A percentile compares a stretch with the other conserved stretches of the same genome.
Evolutionary conservation across 2,888 invertebrate genomes (phyloP).

Genomic region (Kuschelorhynchus macadamiae): DNA sequence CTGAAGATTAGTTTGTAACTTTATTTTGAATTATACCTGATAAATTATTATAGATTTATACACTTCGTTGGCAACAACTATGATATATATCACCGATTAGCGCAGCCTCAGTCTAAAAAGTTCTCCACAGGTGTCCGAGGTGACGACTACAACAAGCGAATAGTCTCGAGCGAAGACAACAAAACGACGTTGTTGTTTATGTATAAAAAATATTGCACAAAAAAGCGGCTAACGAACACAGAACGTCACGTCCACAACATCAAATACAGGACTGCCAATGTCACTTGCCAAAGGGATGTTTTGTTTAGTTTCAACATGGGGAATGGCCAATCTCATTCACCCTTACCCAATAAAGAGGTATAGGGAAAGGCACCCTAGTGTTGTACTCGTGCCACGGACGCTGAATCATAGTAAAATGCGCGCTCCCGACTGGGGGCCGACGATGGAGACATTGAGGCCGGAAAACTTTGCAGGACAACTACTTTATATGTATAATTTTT

Average conservation of each 20-base stretch:
- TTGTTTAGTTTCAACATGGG: conserved; percentile 66
- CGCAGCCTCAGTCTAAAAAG: not conserved
- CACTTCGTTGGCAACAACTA: no score
- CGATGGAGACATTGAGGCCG: conserved; percentile 22
- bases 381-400: conserved; percentile 53
- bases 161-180: conserved; percentile 17
- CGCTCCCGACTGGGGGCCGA: conserved; percentile 25
- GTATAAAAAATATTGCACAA: conserved; percentile 55
- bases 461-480: conserved; percentile 4
- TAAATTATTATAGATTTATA: no score
- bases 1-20: no score
- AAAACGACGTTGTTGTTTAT: conserved; percentile 6
- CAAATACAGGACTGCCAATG: conserved; percentile 68
- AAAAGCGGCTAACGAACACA: conserved; percentile 66
- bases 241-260: conserved; percentile 68
- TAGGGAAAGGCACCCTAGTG: conserved; percentile 60
- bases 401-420: conserved; percentile 65
- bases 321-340: conserved; percentile 66
- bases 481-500: no score
- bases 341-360: conserved; percentile 65
- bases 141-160: conserved; percentile 18
- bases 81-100: not conserved
- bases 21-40: no score
- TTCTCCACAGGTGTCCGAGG: conserved; percentile 40
- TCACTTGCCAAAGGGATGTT: conserved; percentile 62